phyloP scores from a whole-genome alignment of 2,113 vertebrate species.

The Orientallactaga bullata region DNA sequence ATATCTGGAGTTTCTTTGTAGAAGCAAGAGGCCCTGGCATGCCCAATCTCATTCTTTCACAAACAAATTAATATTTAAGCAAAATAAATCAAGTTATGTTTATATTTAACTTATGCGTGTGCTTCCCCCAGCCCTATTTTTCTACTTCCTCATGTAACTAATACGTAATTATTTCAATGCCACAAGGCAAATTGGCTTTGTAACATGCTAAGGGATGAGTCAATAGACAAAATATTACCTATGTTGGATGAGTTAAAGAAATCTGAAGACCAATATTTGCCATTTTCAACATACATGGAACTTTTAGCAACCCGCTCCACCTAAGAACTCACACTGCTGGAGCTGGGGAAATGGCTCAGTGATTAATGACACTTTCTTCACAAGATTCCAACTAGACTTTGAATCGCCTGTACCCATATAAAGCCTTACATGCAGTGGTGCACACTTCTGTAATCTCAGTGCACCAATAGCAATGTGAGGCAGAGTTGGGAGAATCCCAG shows the following conservation, averaged over 20 bases:
- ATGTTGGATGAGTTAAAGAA: background rate
- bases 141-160: background rate
- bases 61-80: background rate
- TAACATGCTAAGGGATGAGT: constrained; percentile 37
- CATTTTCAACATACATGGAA: background rate
- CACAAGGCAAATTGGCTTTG: background rate
- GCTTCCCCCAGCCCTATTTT: background rate
- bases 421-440: too few relatives aligned
- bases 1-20: too few relatives aligned
- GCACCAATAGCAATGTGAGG: too few relatives aligned
- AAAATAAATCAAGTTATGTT: background rate
- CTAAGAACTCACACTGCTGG: background rate
- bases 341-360: too few relatives aligned
- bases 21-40: too few relatives aligned
- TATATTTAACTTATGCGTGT: background rate
- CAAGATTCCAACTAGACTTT: too few relatives aligned
- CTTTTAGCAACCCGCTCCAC: background rate
- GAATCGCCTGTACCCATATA: too few relatives aligned
- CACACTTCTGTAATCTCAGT: too few relatives aligned
- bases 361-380: too few relatives aligned
- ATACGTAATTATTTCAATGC: background rate
- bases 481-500: too few relatives aligned
- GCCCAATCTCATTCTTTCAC: too few relatives aligned
- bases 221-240: constrained; percentile 8
- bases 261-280: background rate